A percentile compares a stretch with the other conserved stretches of the same genome.
phyloP scores from a whole-genome alignment of 2,113 vertebrate genomes.

The pig (Sus scrofa) region DNA sequence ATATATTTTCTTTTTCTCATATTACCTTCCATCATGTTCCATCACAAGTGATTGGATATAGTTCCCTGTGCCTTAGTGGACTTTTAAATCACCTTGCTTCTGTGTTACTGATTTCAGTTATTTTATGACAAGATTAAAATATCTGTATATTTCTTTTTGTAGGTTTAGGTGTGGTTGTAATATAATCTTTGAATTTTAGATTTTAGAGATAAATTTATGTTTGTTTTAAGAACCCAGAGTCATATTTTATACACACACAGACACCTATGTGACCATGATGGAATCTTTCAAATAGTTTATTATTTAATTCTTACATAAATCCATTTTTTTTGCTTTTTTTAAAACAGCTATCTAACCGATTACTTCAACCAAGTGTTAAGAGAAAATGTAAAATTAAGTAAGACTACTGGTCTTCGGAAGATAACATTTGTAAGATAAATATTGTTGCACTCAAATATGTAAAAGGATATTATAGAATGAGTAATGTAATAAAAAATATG shows the following conservation, averaged over 20 bases:
- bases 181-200: slow-evolving; percentile 20
- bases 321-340: background rate
- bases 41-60: too few relatives aligned
- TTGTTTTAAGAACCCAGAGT: background rate
- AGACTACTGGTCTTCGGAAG: background rate
- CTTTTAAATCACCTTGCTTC: background rate
- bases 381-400: background rate
- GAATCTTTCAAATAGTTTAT: slow-evolving; percentile 22
- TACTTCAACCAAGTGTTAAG: background rate
- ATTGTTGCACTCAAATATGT: background rate
- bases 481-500: background rate
- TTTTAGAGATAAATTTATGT: background rate
- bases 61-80: background rate
- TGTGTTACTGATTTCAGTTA: background rate
- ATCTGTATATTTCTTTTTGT: background rate
- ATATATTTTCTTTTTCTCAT: too few relatives aligned
- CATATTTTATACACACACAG: background rate
- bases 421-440: background rate
- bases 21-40: too few relatives aligned
- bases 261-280: background rate
- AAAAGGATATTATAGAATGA: background rate
- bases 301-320: background rate
- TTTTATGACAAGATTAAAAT: slow-evolving; percentile 8
- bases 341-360: background rate
- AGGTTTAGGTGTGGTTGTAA: background rate